phyloP scores from a whole-genome alignment of 2,888 invertebrate genomes.

The Melanargia galathea region DNA sequence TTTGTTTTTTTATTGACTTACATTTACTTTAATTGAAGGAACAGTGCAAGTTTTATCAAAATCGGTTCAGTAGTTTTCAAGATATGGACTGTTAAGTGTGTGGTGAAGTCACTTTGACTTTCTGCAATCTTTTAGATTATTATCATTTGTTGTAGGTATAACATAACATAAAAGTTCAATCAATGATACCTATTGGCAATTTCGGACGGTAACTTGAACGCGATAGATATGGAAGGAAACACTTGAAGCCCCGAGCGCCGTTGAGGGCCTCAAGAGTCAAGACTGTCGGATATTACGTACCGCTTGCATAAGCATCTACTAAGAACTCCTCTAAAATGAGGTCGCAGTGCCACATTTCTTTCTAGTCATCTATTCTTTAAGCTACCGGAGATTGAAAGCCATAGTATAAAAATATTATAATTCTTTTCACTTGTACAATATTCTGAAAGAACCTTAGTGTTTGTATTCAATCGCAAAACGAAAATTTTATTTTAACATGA shows the following conservation, averaged over 20 bases:
- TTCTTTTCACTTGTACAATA: conserved; percentile 6
- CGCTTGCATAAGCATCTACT: conserved; percentile 42
- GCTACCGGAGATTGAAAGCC: conserved; percentile 26
- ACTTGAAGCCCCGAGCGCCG: conserved; percentile 34
- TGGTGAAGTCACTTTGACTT: too few relatives aligned
- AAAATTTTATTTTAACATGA: not conserved
- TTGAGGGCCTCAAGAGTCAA: conserved; percentile 32
- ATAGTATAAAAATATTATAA: not conserved
- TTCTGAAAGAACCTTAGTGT: conserved; percentile 3
- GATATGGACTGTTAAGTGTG: too few relatives aligned
- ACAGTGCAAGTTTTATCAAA: too few relatives aligned
- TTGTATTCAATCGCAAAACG: conserved; percentile 2
- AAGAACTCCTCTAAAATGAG: conserved; percentile 42
- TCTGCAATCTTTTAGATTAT: too few relatives aligned
- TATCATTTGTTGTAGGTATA: not conserved
- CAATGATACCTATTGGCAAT: conserved; percentile 26
- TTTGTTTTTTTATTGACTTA: too few relatives aligned
- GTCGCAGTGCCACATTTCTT: conserved; percentile 41
- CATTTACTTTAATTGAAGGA: too few relatives aligned
- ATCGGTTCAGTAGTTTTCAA: too few relatives aligned
- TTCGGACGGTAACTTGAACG: conserved; percentile 30
- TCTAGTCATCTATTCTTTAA: conserved; percentile 33
- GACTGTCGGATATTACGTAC: conserved; percentile 39
- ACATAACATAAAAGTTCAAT: not conserved
- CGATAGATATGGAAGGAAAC: conserved; percentile 39